Conservation (phyloP, 2,113 vertebrate species). For the Numenius arquata region DNA sequence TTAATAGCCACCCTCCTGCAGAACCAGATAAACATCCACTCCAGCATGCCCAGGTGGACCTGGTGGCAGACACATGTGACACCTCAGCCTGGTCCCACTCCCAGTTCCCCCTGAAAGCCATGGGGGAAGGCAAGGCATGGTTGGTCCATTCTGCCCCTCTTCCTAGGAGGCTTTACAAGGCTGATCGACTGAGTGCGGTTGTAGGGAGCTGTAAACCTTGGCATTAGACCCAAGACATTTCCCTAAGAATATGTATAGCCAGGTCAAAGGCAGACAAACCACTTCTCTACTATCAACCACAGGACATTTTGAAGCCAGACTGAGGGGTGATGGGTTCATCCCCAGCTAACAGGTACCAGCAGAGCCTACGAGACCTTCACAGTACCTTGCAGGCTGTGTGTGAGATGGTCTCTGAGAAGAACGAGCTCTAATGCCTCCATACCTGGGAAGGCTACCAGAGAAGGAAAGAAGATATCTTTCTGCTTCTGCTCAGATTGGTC, state of each 20-base stretch:
- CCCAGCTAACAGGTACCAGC: not conserved
- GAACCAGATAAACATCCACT: not conserved
- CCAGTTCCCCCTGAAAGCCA: not conserved
- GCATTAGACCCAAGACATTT: not conserved
- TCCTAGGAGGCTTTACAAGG: not conserved
- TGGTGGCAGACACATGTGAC: not conserved
- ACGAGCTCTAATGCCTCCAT: fast-evolving
- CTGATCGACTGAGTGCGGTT: fast-evolving
- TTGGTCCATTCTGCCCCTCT: not conserved
- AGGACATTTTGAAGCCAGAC: not conserved
- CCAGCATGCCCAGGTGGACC: not conserved
- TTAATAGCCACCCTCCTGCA: not conserved
- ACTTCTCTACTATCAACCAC: not conserved
- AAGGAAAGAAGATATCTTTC: not conserved
- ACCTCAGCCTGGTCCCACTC: not conserved
- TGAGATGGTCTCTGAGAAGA: not conserved
- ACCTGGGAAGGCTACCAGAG: not conserved
- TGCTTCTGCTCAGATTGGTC: not conserved
- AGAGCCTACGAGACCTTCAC: not conserved
- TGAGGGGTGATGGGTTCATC: not conserved
- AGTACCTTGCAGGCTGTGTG: not conserved
- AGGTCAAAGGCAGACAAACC: not conserved
- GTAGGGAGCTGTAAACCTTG: not conserved
- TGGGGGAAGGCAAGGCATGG: not conserved
- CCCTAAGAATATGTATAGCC: not conserved